Evolutionary conservation across 2,888 invertebrate genomes (phyloP).

Genomic region (Tortrix viridana): DNA sequence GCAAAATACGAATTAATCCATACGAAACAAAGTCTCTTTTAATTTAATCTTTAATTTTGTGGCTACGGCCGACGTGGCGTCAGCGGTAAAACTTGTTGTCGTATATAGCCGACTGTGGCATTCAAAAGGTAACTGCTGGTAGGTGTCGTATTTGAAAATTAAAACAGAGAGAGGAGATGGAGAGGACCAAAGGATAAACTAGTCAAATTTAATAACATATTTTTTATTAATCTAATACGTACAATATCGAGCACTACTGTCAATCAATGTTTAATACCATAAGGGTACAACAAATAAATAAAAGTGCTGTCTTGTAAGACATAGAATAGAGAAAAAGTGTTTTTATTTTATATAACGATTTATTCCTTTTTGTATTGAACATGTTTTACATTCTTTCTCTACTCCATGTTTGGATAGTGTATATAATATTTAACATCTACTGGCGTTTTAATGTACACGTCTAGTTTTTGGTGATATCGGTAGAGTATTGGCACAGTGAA

Average conservation of each 20-base stretch:
- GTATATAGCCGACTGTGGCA: no score
- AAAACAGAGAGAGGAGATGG: not conserved
- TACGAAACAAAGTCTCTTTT: no score
- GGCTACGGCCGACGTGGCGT: no score
- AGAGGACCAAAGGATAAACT: conserved; percentile 15
- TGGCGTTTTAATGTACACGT: conserved; percentile 20
- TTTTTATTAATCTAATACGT: conserved; percentile 59
- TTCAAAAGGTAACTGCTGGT: no score
- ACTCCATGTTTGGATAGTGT: conserved; percentile 27
- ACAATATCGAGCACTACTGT: conserved; percentile 51
- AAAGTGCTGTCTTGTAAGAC: conserved; percentile 18
- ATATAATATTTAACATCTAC: conserved; percentile 22
- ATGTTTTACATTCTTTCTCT: conserved; percentile 25
- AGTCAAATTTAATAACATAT: conserved; percentile 55
- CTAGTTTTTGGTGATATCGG: conserved; percentile 42
- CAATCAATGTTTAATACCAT: conserved; percentile 49
- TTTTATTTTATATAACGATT: not conserved
- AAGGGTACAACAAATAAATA: conserved; percentile 52
- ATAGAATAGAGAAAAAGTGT: conserved; percentile 35
- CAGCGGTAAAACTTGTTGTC: no score
- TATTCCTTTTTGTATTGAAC: not conserved
- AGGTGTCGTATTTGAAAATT: no score
- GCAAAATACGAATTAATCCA: no score
- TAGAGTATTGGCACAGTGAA: conserved; percentile 42
- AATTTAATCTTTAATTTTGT: no score